A percentile compares a stretch with the other conserved stretches of the same genome.
phyloP scores from a whole-genome alignment of 2,888 invertebrate genomes.

The Ctena decussata region DNA sequence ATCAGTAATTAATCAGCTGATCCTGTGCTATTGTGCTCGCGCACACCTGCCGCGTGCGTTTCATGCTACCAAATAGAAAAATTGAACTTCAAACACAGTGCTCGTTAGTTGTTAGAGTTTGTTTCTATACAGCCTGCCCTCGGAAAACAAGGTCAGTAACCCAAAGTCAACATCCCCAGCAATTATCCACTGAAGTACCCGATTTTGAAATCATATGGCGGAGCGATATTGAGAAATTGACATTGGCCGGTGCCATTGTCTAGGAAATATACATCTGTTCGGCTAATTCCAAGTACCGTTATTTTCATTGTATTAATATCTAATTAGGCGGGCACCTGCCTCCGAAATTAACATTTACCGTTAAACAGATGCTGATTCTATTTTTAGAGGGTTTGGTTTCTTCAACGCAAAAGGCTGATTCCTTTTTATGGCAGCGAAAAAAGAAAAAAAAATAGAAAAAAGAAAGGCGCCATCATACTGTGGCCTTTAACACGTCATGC shows the following conservation, averaged over 20 bases:
- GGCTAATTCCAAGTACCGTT: constrained; percentile 39
- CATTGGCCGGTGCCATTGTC: not conserved
- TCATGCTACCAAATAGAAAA: constrained; percentile 8
- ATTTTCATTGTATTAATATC: constrained; percentile 39
- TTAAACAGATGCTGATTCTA: constrained; percentile 63
- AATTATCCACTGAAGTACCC: constrained; percentile 40
- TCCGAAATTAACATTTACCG: constrained; percentile 56
- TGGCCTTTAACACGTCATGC: too few species aligned
- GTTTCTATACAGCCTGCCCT: constrained; percentile 25
- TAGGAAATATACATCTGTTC: constrained; percentile 10
- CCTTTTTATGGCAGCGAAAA: too few species aligned
- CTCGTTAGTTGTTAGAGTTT: constrained; percentile 40
- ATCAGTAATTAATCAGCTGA: constrained; percentile 19
- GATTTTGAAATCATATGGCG: constrained; percentile 8
- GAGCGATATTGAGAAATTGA: constrained; percentile 1
- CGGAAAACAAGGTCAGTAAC: constrained; percentile 29
- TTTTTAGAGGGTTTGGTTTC: constrained; percentile 30
- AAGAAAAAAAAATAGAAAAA: too few species aligned
- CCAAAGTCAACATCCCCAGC: constrained; percentile 41
- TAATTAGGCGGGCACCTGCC: constrained; percentile 2
- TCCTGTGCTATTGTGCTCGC: constrained; percentile 4
- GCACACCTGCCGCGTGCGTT: constrained; percentile 24
- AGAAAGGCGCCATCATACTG: too few species aligned
- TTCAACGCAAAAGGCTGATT: not conserved
- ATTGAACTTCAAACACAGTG: constrained; percentile 15